These are phyloP conservation scores for Heliconius cydno DNA, from an alignment of 2,888 invertebrate species.

Conservation along the genomic window DNA sequence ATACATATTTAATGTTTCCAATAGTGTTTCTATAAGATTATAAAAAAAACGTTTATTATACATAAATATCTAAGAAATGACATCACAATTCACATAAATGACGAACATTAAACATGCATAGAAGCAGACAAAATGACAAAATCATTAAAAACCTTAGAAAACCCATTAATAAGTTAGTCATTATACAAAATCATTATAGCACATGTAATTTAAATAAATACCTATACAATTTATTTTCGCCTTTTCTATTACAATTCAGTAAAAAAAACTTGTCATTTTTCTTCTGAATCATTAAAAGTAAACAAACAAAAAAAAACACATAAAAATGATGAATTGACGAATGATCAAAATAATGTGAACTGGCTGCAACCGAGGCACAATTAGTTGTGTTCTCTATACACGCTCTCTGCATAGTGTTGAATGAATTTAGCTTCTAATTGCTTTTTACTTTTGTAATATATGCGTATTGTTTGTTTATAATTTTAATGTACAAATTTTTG, in stretches of 20 bases:
- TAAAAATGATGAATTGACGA: conserved; percentile 21
- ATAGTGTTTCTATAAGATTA: background rate
- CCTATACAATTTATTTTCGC: conserved; percentile 53
- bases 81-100: conserved; percentile 6
- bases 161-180: conserved; percentile 60
- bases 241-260: conserved; percentile 45
- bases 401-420: background rate
- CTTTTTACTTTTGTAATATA: conserved; percentile 3
- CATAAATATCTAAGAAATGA: background rate
- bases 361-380: conserved; percentile 36
- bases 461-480: background rate
- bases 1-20: conserved; percentile 43
- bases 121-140: conserved; percentile 66
- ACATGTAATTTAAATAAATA: background rate
- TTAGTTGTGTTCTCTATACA: conserved; percentile 13
- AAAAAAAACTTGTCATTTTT: conserved; percentile 30
- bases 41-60: background rate
- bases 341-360: conserved; percentile 27
- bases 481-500: background rate
- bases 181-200: conserved; percentile 25
- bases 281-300: conserved; percentile 30
- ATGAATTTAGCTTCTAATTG: conserved; percentile 18
- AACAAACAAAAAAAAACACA: conserved; percentile 21
- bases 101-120: conserved; percentile 63
- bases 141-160: conserved; percentile 29